Conservation (phyloP, 2,797 vertebrate species). For the Crypturellus tataupa region DNA sequence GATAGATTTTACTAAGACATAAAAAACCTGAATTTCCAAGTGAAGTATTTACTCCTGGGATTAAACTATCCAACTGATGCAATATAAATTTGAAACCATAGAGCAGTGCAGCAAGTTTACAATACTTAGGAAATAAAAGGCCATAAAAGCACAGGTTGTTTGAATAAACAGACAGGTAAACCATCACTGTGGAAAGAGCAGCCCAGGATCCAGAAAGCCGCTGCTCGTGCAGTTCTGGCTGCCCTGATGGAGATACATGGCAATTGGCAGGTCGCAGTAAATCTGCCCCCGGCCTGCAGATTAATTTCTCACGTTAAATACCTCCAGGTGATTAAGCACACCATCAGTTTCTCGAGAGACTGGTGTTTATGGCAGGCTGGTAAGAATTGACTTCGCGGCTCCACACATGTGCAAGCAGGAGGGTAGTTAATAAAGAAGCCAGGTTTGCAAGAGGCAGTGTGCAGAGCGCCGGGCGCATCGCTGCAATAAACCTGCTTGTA, state of each 20-base stretch:
- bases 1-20: background rate
- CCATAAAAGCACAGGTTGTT: conserved; percentile 27
- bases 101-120: conserved; percentile 37
- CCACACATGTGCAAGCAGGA: background rate
- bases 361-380: accelerated
- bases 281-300: background rate
- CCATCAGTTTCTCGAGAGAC: background rate
- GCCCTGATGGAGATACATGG: background rate
- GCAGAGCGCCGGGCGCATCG: accelerated
- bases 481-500: background rate
- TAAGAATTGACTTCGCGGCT: background rate
- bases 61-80: background rate
- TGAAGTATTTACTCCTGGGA: conserved; percentile 7
- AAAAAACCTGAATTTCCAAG: conserved; percentile 27
- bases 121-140: conserved; percentile 47
- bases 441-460: background rate
- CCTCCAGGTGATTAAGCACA: background rate
- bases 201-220: background rate
- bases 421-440: background rate
- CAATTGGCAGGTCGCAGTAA: accelerated
- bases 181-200: background rate
- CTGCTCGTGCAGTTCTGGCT: background rate
- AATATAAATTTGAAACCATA: conserved; percentile 40
- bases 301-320: background rate
- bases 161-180: background rate